Percentiles rank a stretch among this genome's conserved stretches.
Conservation (phyloP, 1,140 invertebrate species). For the Drosophila pseudoobscura region DNA sequence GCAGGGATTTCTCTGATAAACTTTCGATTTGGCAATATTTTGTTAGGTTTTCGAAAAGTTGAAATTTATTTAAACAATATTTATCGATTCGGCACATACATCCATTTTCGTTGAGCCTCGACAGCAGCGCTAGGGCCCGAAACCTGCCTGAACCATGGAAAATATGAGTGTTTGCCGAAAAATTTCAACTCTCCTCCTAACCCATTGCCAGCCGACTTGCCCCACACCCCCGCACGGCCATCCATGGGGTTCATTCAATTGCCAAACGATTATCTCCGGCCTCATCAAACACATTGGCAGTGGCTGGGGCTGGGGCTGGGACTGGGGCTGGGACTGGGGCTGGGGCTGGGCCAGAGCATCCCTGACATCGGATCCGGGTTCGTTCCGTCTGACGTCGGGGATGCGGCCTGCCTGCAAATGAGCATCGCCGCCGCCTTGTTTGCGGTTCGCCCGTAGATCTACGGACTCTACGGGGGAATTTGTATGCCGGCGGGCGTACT, state of each 20-base stretch:
- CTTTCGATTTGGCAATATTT: too few relatives aligned
- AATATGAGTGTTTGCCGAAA: too few relatives aligned
- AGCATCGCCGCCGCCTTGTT: conserved; percentile 28
- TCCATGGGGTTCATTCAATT: conserved; percentile 48
- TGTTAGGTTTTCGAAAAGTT: too few relatives aligned
- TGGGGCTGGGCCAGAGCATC: neutral
- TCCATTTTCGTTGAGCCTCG: too few relatives aligned
- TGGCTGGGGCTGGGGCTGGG: too few relatives aligned
- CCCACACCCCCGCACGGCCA: conserved; percentile 25
- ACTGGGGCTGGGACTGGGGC: too few relatives aligned
- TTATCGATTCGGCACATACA: too few relatives aligned
- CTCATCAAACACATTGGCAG: conserved; percentile 37
- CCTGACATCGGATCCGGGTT: conserved; percentile 13
- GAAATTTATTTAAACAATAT: too few relatives aligned
- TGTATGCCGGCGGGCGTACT: conserved; percentile 40
- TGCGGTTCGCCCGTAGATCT: conserved; percentile 33
- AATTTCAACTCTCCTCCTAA: neutral
- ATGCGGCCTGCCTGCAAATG: conserved; percentile 54
- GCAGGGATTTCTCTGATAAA: too few relatives aligned
- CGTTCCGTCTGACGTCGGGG: conserved; percentile 4
- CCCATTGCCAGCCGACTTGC: neutral
- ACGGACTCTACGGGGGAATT: conserved; percentile 8
- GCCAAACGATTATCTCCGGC: conserved; percentile 54
- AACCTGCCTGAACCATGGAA: too few relatives aligned
- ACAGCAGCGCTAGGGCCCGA: too few relatives aligned